Evolutionary conservation across 2,797 vertebrate genomes (phyloP), one percentile per base, ranked within the genome.

Genomic region (Coranthus polyacanthus): DNA sequence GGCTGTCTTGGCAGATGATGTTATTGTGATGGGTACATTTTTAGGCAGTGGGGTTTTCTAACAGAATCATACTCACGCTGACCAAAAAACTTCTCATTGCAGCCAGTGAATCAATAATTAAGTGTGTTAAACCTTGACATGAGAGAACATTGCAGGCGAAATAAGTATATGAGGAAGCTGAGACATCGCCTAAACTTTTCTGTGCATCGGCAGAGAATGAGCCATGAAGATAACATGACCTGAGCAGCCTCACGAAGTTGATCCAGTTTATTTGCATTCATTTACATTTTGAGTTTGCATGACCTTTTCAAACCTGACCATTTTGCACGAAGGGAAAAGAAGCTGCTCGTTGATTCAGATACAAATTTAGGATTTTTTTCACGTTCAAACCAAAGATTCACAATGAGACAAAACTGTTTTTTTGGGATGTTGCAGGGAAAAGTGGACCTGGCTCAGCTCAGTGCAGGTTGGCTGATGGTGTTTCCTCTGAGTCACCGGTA

Each of bases 11-110:
- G 29, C 73, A 78, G 62, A 72, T 62, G 41, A 73, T 78, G 36
- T 71, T 75, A 70, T 75, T 75, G 56, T 68, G 53, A 59, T 61
- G 39, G 57, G n/a, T n/a, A 67, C 70, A 57, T 74, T 79, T 81
- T 75, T 51, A 71, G 46, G 43, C 54, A 26, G 22, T 29, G 13
- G 53, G 29, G 52, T 29, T 29, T 29, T 7, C 26, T 29, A 29
- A 29, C 26, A 29, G 26, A 29, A 29, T 29, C 26, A 29, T 6
- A 29, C 26, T 29, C 26, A 29, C 3, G 8, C 26, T 4, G 26
- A 29, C 26, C 26, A 29, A 29, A 29, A 29, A 29, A 29, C 26
- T 29, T 29, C 26, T 29, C 26, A n/a, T 29, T 29, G 26, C 26
- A 5, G 6, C 26, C 1, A 29, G 26, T 29, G 26, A 5, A 29